Evolutionary conservation across 1,140 invertebrate species (phyloP), one percentile per base, ranked within the genome.

Genomic region (Mamestra configurata): DNA sequence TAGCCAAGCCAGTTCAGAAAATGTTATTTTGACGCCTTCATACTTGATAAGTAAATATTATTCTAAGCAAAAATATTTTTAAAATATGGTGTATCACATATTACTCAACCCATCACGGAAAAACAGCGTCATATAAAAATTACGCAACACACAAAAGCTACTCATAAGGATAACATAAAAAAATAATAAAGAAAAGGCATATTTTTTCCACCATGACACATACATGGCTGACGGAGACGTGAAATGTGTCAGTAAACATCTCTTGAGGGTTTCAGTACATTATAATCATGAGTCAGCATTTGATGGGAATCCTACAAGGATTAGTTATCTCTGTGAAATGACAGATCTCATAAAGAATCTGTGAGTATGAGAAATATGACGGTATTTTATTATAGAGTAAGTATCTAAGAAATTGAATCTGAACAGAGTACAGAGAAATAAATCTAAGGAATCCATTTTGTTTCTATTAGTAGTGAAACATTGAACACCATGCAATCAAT

Each of bases 201-300:
- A 70, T 70, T 70, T 70, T n/a, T 49, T 70, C 66, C 13, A 46
- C 7, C 71, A 35, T 24, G 18, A 57, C 53, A 73, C 71, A 43
- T 66, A 57, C 53, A 11, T 40, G 71, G 31, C 37, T 46, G 15
- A 46, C 72, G 55, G 31, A 24, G 37, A 40, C 35, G 35, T 8
- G 31, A 76, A 37, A 24, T 22, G 13, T 61, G 40, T 61, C 55
- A 61, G 72, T 61, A 13, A 7, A 24, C n/a, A 24, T 61, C 72
- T 76, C 72, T 10, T 0, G 55, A 76, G 72, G 46, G 20, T 76
- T 76, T 31, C 40, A 43, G 37, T 76, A 76, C 72, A 76, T 76
- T 76, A 76, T 46, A 61, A 76, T 61, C 72, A 61, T 46, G 72
- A 76, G 18, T 76, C 72, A 37, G 55, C 55, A 18, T 61, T 61